phyloP scores from a whole-genome alignment of 2,888 invertebrate genomes.

The Eupithecia abbreviata region DNA sequence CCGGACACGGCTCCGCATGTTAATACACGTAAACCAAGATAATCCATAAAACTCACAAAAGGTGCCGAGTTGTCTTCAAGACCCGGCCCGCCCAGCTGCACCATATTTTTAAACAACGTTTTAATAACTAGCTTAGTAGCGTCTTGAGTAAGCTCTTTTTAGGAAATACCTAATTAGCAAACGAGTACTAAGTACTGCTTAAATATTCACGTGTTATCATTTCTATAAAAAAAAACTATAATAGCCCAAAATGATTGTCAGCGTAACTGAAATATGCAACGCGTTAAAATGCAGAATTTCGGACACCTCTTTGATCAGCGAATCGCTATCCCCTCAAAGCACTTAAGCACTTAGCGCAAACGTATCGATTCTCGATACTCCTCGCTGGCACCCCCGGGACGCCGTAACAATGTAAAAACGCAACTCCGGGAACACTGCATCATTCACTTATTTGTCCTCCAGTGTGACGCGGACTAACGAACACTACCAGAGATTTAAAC shows the following conservation, averaged over 20 bases:
- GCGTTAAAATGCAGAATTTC: slow-evolving; percentile 54
- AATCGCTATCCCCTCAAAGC: slow-evolving; percentile 77
- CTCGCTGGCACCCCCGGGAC: slow-evolving; percentile 74
- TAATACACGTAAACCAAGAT: slow-evolving; percentile 79
- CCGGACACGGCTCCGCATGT: slow-evolving; percentile 75
- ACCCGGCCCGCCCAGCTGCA: slow-evolving; percentile 56
- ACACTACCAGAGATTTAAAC: slow-evolving; percentile 67
- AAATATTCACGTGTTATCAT: not conserved
- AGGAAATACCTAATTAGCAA: not conserved
- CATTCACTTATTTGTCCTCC: slow-evolving; percentile 72
- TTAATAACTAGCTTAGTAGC: slow-evolving; percentile 34
- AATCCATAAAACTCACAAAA: slow-evolving; percentile 80
- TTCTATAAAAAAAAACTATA: not conserved
- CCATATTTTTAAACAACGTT: slow-evolving; percentile 47
- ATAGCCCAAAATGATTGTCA: not conserved
- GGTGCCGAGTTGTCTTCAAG: slow-evolving; percentile 80
- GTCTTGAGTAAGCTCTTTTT: not conserved
- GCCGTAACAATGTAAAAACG: slow-evolving; percentile 77
- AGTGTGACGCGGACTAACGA: slow-evolving; percentile 60
- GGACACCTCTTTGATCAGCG: slow-evolving; percentile 67
- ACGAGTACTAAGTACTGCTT: not conserved
- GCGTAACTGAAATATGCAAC: slow-evolving; percentile 8
- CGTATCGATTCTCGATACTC: slow-evolving; percentile 79
- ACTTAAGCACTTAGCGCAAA: slow-evolving; percentile 82
- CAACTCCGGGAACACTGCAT: slow-evolving; percentile 66